Percentiles rank a stretch among this genome's conserved stretches.
These are phyloP conservation scores for Semnornis frantzii DNA, from an alignment of 2,113 vertebrate genomes.

Conservation along the genomic window DNA sequence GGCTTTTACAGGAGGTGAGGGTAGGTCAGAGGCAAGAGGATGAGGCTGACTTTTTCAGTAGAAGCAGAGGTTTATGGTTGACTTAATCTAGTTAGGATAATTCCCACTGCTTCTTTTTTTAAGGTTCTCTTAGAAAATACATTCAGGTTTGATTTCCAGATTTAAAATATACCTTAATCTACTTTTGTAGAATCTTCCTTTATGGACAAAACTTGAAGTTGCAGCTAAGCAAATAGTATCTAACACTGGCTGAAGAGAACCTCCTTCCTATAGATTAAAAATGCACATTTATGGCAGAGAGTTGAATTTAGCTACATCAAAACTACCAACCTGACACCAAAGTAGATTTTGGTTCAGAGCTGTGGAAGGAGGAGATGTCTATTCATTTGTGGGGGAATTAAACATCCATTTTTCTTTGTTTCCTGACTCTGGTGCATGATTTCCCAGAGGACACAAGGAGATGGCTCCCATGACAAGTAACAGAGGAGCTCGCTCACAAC, in stretches of 20 bases:
- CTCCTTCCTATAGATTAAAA: neutral
- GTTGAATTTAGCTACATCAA: neutral
- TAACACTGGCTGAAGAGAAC: neutral
- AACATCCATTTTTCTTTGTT: constrained; percentile 21
- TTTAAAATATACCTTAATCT: neutral
- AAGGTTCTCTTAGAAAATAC: neutral
- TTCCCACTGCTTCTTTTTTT: neutral
- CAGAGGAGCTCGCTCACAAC: neutral
- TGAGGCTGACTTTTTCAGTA: neutral
- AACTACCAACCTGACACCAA: neutral
- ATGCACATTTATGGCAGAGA: neutral
- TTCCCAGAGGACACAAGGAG: neutral
- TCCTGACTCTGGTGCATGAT: neutral
- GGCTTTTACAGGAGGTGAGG: neutral
- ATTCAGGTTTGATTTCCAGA: neutral
- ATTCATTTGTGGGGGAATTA: constrained; percentile 12
- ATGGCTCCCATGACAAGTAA: neutral
- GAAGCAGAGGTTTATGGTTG: neutral
- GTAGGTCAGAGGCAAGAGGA: neutral
- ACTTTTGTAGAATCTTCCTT: neutral
- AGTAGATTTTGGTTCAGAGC: neutral
- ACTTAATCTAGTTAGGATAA: accelerated
- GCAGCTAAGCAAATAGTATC: neutral
- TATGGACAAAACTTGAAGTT: neutral
- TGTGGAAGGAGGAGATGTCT: neutral